Base-by-base conservation (phyloP, 2,797 vertebrate genomes). In the Vipera ursinii region DNA sequence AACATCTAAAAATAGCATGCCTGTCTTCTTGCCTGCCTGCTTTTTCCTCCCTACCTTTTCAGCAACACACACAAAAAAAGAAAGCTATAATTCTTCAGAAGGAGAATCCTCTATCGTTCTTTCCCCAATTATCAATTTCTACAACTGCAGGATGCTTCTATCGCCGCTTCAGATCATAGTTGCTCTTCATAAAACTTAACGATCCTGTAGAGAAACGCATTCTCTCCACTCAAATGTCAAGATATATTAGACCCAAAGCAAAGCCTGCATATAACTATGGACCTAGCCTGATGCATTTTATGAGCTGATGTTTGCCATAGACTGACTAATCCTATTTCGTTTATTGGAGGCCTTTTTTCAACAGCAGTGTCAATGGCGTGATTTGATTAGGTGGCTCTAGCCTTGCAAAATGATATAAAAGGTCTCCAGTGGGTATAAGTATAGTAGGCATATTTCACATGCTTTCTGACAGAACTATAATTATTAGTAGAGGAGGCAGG, bases 321-420 rank as follows among this genome's bases (percentile, higher is more conserved):
- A 96, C 97, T 96, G 90, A 96, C 96, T 98, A 98, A 98, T 98
- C 96, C 97, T 95, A 96, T 95, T 93, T 97, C 96, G 97, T 98
- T 98, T 98, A 97, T 97, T 97, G 97, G 96, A 97, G 94, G 96
- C 95, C 95, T 95, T 96, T 96, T 96, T 97, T 97, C 96, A 97
- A 96, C 96, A 93, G 96, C 95, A 97, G 95, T 98, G 97, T 98
- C 97, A 98, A 97, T 96, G 98, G 93, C 93, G 85, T 95, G 95
- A 95, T 96, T 97, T 96, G 93, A 97, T 96, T 97, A 82, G 97
- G 97, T 98, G 98, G 98, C 98, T 98, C 98, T 98, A 98, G 97
- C 97, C 98, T 97, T 97, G 97, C 98, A 98, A 98, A 93, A 98
- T 98, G 98, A 98, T 98, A 95, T 97, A 97, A 98, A 98, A 98